Conservation (phyloP, 2,113 vertebrate species). For the Perccottus glenii region DNA sequence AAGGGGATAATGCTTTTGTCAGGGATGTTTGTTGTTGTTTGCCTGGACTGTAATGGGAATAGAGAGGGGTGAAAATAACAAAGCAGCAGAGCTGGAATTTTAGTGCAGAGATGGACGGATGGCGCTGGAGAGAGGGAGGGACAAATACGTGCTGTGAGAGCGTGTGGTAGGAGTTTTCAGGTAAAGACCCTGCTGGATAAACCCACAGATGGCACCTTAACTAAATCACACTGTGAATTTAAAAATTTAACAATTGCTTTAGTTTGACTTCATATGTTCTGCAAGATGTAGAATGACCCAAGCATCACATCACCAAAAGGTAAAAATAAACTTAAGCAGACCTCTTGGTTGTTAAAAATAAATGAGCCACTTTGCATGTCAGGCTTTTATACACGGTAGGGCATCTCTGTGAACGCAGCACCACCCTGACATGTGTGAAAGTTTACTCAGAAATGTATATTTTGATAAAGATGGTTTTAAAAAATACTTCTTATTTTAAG, state of each 20-base stretch:
- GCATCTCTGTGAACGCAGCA: neutral
- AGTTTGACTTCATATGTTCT: slow-evolving; percentile 14
- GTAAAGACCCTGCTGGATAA: slow-evolving; percentile 58
- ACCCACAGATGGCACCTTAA: slow-evolving; percentile 29
- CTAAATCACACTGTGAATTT: slow-evolving; percentile 4
- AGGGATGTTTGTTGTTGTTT: slow-evolving; percentile 60
- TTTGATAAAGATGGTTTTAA: slow-evolving; percentile 40
- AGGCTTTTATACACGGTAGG: neutral
- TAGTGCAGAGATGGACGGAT: slow-evolving; percentile 58
- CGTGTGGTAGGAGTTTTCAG: slow-evolving; percentile 65
- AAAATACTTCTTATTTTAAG: slow-evolving; percentile 38
- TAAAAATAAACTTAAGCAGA: neutral
- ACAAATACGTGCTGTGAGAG: slow-evolving; percentile 41
- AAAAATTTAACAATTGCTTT: neutral
- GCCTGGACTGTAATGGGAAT: slow-evolving; percentile 44
- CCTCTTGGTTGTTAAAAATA: neutral
- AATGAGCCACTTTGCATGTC: neutral
- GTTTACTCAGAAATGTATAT: neutral
- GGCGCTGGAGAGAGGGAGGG: slow-evolving; percentile 59
- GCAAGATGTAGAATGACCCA: neutral
- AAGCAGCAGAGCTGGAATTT: slow-evolving; percentile 59
- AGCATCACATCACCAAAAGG: neutral
- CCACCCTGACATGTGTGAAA: neutral
- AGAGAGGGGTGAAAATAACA: slow-evolving; percentile 27
- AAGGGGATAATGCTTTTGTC: slow-evolving; percentile 53